Base-by-base conservation (phyloP, 2,797 vertebrate species). In the Emydoidea blandingii region DNA sequence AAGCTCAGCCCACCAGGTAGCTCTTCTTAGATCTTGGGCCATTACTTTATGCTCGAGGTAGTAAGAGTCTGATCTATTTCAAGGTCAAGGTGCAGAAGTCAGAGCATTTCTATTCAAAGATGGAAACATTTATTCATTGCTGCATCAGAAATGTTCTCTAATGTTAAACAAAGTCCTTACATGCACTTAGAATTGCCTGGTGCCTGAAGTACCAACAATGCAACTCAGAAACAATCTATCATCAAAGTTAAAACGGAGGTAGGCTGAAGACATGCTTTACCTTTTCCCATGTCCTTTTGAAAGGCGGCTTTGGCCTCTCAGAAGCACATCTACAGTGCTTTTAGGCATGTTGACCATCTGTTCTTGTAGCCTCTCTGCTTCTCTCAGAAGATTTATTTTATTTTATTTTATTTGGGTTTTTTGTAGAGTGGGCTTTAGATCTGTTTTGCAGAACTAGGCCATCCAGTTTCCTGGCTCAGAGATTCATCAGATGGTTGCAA, bases 401-500 rank as follows among this genome's bases (percentile, higher is more conserved):
- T 21, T 23, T 52, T 18, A 41, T 41, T 18, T 53, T 53, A 2
- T 56, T 57, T 57, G 44, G 44, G 44, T 47, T 65, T 29, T 56
- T 78, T 0, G 0, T 82, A 80, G 0, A 0, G 49, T 31, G 16
- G 83, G 50, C 79, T 44, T 1, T 5, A 27, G 72, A 88, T 81
- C 34, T 5, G 6, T 93, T 92, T 86, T 85, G 90, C 85, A 95
- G 85, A 93, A 53, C 19, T 12, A 89, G 81, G 47, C 90, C 76
- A 79, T 27, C 34, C 79, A 31, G 29, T 41, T 89, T 88, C 14
- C 34, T 47, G 31, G 50, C 56, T 90, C 41, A 31, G 23, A 50
- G 72, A 5, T 37, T 81, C 31, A 86, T 85, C 65, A 52, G 68
- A 90, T 92, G 27, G 79, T 90, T 82, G 23, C 56, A 12, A 95